Conservation (phyloP, 1,140 invertebrate species). For the Pseudomyrmex flavicornis region DNA sequence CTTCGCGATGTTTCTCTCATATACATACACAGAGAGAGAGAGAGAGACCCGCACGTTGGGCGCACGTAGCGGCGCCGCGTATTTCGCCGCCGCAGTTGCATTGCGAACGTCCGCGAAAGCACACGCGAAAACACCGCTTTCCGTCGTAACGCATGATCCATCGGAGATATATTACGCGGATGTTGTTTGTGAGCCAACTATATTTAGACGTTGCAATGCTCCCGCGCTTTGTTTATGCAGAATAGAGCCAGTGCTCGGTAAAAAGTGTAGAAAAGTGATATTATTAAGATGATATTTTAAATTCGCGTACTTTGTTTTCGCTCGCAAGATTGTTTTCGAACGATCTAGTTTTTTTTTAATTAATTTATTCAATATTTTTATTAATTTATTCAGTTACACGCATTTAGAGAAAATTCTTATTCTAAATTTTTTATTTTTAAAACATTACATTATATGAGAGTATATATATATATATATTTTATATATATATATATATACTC, state of each 20-base stretch:
- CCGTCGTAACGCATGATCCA: neutral
- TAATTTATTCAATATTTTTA: neutral
- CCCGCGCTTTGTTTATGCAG: neutral
- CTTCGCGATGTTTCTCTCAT: constrained; percentile 33
- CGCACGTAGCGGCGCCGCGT: constrained; percentile 47
- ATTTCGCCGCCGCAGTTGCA: constrained; percentile 48
- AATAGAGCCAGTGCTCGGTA: neutral
- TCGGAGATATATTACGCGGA: neutral
- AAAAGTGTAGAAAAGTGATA: constrained; percentile 10
- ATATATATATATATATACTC: neutral
- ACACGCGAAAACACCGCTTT: constrained; percentile 28
- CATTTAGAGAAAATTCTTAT: no score
- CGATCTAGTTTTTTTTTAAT: no score
- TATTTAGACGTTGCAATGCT: neutral
- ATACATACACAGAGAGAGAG: neutral
- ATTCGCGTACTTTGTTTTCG: neutral
- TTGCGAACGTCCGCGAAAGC: constrained; percentile 49
- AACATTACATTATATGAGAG: neutral
- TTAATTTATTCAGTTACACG: no score
- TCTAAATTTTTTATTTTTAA: neutral
- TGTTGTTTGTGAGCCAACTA: neutral
- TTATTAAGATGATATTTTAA: neutral
- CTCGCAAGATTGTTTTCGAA: neutral
- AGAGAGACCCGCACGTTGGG: constrained; percentile 22
- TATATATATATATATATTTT: neutral